A percentile compares a stretch with the other conserved stretches of the same genome.
Conservation (phyloP, 2,113 vertebrate species). For the Amazona guildingii region DNA sequence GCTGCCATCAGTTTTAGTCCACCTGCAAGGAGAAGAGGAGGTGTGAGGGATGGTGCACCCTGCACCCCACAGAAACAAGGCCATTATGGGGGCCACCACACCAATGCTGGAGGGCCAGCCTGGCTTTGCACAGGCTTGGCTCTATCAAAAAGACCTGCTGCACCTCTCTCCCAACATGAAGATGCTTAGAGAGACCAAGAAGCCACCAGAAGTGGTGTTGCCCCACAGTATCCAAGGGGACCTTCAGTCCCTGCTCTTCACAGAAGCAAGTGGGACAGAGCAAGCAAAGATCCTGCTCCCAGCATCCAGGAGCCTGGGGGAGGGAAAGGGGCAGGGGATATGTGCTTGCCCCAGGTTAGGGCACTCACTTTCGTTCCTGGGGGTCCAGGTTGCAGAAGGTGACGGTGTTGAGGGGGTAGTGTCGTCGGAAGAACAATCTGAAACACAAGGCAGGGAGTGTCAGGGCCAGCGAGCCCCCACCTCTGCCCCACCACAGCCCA, state of each 20-base stretch:
- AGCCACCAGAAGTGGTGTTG: background rate
- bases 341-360: background rate
- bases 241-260: background rate
- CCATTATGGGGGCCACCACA: background rate
- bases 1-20: conserved; percentile 55
- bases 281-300: background rate
- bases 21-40: conserved; percentile 39
- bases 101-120: background rate
- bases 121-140: background rate
- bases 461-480: background rate
- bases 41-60: background rate
- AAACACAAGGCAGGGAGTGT: background rate
- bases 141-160: background rate
- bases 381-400: conserved; percentile 96
- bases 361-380: conserved; percentile 95
- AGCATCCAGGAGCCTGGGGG: background rate
- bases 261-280: background rate
- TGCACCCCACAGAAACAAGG: background rate
- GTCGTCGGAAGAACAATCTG: conserved; percentile 95
- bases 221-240: background rate
- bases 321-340: background rate
- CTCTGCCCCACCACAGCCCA: background rate
- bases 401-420: conserved; percentile 92
- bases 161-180: background rate
- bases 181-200: background rate